These are phyloP conservation scores for Danio tinwini DNA, from an alignment of 2,797 vertebrate species.

Conservation along the genomic window DNA sequence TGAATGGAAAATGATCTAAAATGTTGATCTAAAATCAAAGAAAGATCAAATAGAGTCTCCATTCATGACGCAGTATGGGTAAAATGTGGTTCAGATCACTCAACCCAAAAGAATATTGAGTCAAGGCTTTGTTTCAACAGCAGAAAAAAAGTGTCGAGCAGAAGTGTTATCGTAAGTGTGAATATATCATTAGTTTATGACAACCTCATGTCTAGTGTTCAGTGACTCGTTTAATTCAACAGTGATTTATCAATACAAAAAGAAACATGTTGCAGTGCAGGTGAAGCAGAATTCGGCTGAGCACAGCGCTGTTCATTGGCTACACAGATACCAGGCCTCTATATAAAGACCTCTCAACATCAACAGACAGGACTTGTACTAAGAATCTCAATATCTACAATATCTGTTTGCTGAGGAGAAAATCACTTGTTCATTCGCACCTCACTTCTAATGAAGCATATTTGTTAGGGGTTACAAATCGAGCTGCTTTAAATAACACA, in stretches of 20 bases:
- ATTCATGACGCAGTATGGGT: too few relatives aligned
- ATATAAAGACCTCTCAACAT: constrained; percentile 31
- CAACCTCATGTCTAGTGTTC: not conserved
- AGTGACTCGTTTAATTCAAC: constrained; percentile 21
- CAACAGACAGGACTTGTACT: constrained; percentile 20
- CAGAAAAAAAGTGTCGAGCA: not conserved
- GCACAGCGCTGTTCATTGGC: not conserved
- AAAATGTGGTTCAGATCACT: too few relatives aligned
- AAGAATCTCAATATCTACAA: constrained; percentile 8
- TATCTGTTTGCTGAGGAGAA: not conserved
- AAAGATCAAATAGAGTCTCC: too few relatives aligned
- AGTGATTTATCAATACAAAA: constrained; percentile 32
- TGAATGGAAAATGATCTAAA: not conserved
- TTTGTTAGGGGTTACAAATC: not conserved
- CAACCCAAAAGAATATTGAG: not conserved
- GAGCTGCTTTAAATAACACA: constrained; percentile 8
- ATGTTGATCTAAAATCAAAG: too few relatives aligned
- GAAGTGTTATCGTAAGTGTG: not conserved
- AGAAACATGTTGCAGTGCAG: constrained; percentile 24
- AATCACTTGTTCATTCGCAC: not conserved
- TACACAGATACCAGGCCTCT: constrained; percentile 12
- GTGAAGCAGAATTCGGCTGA: constrained; percentile 14
- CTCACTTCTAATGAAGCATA: not conserved
- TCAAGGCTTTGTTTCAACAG: not conserved
- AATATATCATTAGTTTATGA: not conserved